These are phyloP conservation scores for Epiperipatus broadwayi DNA, from an alignment of 2,888 invertebrate species.

Conservation along the genomic window DNA sequence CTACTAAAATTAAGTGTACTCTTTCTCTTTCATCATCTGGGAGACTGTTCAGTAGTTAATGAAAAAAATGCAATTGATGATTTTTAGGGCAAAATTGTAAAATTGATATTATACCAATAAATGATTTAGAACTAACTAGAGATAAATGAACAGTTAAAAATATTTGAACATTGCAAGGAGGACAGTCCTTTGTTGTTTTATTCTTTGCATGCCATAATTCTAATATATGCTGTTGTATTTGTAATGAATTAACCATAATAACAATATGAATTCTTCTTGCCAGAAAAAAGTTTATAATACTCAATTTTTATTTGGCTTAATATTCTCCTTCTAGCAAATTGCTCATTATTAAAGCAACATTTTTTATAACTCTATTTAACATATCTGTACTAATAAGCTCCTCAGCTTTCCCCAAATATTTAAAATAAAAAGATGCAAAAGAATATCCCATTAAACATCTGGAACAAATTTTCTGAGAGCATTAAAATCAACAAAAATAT, in stretches of 20 bases:
- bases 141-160: constrained; percentile 34
- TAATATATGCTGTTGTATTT: constrained; percentile 83
- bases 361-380: constrained; percentile 54
- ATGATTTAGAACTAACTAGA: constrained; percentile 35
- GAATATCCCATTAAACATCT: constrained; percentile 84
- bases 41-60: constrained; percentile 50
- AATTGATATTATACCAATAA: constrained; percentile 54
- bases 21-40: constrained; percentile 49
- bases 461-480: constrained; percentile 66
- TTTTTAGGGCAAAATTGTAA: constrained; percentile 96
- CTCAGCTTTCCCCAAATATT: constrained; percentile 66
- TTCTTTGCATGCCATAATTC: constrained; percentile 47
- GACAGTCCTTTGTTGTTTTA: constrained; percentile 48
- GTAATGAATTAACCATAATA: constrained; percentile 85
- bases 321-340: constrained; percentile 59
- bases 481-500: constrained; percentile 65
- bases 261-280: constrained; percentile 58
- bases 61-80: constrained; percentile 50
- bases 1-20: constrained; percentile 63
- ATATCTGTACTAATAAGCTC: constrained; percentile 81
- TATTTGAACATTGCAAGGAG: constrained; percentile 71
- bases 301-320: constrained; percentile 60
- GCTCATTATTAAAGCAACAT: constrained; percentile 48
- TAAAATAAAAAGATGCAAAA: constrained; percentile 79
- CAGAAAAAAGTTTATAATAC: constrained; percentile 68